Evolutionary conservation across 2,888 invertebrate genomes (phyloP).

Genomic region (Microplitis manilae): DNA sequence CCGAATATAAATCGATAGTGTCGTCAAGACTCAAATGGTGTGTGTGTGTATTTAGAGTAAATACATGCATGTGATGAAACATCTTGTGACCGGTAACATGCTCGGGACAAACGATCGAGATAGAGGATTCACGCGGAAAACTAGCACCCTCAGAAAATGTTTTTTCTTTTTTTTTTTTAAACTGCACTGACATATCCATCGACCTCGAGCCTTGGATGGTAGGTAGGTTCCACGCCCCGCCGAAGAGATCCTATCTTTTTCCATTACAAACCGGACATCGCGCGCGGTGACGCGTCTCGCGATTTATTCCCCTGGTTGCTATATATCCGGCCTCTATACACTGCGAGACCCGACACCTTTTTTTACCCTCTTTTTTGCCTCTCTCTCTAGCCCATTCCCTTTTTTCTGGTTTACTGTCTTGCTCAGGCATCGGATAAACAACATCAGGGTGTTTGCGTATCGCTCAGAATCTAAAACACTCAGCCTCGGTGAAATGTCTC

Average conservation of each 20-base stretch:
- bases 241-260: slow-evolving; percentile 56
- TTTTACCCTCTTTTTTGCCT: slow-evolving; percentile 15
- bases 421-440: neutral
- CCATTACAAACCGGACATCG: slow-evolving; percentile 58
- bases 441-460: slow-evolving; percentile 15
- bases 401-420: neutral
- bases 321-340: slow-evolving; percentile 34
- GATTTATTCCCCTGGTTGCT: slow-evolving; percentile 48
- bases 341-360: slow-evolving; percentile 14
- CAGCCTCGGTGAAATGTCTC: slow-evolving; percentile 23
- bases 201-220: neutral
- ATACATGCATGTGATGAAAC: neutral
- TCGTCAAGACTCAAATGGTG: too few species aligned
- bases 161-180: neutral
- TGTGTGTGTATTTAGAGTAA: neutral
- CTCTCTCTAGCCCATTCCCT: neutral
- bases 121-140: slow-evolving; percentile 10
- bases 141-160: neutral
- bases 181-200: neutral
- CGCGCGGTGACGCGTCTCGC: slow-evolving; percentile 53
- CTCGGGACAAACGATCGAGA: slow-evolving; percentile 6
- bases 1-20: slow-evolving; percentile 29
- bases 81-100: neutral
- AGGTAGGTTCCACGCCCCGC: slow-evolving; percentile 39
- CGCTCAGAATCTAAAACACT: slow-evolving; percentile 29